phyloP scores from a whole-genome alignment of 2,113 vertebrate genomes.

The Laticauda laticaudata region DNA sequence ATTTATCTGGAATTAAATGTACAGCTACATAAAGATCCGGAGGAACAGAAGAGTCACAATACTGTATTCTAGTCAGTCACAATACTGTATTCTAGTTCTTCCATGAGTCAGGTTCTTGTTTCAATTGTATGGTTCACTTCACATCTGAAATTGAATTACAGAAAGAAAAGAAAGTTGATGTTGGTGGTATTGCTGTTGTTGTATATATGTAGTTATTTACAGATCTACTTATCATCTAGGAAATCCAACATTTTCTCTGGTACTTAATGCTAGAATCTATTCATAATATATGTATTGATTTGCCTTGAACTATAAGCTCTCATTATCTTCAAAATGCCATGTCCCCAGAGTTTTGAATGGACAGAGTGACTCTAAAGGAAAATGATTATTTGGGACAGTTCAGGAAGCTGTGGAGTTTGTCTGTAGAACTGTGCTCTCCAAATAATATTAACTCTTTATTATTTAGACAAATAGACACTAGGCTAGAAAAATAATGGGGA shows the following conservation, averaged over 20 bases:
- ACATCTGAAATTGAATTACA: neutral
- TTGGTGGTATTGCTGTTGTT: neutral
- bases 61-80: neutral
- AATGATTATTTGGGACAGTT: neutral
- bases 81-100: neutral
- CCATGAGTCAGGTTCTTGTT: neutral
- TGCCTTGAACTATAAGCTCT: neutral
- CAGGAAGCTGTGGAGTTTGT: neutral
- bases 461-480: neutral
- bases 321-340: conserved; percentile 23
- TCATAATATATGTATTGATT: neutral
- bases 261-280: neutral
- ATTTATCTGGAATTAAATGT: neutral
- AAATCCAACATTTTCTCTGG: neutral
- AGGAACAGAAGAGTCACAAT: neutral
- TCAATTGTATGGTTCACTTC: neutral
- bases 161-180: neutral
- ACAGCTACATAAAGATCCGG: neutral
- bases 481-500: neutral
- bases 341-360: neutral
- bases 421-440: neutral
- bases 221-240: neutral
- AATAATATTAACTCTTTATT: neutral
- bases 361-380: neutral
- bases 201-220: neutral